These are phyloP conservation scores for Columba guinea DNA, from an alignment of 2,797 vertebrate species.

Conservation along the genomic window DNA sequence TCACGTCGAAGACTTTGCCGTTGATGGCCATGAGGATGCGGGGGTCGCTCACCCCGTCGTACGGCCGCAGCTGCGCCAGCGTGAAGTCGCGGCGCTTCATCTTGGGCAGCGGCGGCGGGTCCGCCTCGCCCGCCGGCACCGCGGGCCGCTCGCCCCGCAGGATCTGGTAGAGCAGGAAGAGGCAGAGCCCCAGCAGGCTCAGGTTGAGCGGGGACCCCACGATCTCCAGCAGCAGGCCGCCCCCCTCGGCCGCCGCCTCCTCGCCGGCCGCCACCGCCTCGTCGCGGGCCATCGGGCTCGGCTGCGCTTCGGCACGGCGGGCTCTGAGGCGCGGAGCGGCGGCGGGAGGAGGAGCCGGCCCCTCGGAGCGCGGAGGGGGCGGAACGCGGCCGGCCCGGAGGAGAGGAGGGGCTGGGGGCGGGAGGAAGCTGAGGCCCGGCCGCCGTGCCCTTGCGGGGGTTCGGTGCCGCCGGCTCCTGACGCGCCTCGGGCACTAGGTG, in stretches of 20 bases:
- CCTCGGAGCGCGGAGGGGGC: not conserved
- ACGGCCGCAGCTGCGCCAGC: constrained; percentile 83
- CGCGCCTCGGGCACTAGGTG: not conserved
- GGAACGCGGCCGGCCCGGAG: not conserved
- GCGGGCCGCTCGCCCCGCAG: constrained; percentile 84
- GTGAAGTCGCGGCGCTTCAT: constrained; percentile 90
- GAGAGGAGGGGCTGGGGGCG: not conserved
- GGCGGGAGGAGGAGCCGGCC: not conserved
- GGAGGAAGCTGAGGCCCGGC: not conserved
- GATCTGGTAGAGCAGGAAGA: constrained; percentile 93
- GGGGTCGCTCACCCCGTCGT: constrained; percentile 83
- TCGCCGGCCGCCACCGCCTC: constrained; percentile 54
- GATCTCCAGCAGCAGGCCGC: constrained; percentile 86
- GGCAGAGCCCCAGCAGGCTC: constrained; percentile 88
- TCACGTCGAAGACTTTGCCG: constrained; percentile 96
- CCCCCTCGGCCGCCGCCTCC: constrained; percentile 26
- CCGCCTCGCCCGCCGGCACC: constrained; percentile 48
- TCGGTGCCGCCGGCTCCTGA: accelerated
- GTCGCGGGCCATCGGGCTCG: constrained; percentile 60
- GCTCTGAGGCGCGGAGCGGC: not conserved
- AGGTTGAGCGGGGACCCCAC: constrained; percentile 91
- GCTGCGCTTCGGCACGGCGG: too few relatives aligned
- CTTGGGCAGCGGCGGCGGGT: constrained; percentile 78
- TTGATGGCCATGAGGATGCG: constrained; percentile 94
- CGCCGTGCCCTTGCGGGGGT: too few relatives aligned